phyloP scores from a whole-genome alignment of 1,140 invertebrate genomes.

The Cheumatopsyche charites region DNA sequence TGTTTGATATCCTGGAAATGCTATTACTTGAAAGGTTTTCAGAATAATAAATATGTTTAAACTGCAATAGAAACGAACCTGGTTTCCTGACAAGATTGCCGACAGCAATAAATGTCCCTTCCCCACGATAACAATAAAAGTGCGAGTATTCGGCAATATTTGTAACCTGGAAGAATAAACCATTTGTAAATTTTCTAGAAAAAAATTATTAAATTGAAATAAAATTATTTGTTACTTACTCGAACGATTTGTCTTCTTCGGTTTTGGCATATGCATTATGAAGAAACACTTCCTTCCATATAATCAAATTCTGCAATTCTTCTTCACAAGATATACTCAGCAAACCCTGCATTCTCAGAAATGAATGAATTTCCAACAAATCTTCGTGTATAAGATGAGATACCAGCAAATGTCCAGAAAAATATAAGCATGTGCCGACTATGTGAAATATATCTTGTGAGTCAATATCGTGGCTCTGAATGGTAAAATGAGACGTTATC shows the following conservation, averaged over 20 bases:
- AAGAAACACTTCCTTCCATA: constrained; percentile 76
- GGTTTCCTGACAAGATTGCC: constrained; percentile 70
- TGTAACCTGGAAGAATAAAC: constrained; percentile 7
- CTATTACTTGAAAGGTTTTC: too few relatives aligned
- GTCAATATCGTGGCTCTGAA: constrained; percentile 29
- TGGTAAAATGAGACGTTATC: neutral
- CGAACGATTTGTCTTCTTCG: constrained; percentile 18
- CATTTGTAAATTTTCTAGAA: neutral
- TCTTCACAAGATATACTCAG: constrained; percentile 69
- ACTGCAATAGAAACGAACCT: constrained; percentile 51
- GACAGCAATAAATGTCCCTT: constrained; percentile 73
- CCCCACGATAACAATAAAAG: constrained; percentile 75
- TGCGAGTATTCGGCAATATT: constrained; percentile 1
- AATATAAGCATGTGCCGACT: constrained; percentile 75
- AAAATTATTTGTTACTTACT: constrained; percentile 4
- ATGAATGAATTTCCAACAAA: constrained; percentile 72
- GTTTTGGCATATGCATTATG: constrained; percentile 49
- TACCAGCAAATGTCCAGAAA: constrained; percentile 72
- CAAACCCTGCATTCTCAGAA: constrained; percentile 71
- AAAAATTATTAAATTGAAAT: constrained; percentile 6
- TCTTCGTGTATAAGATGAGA: constrained; percentile 75
- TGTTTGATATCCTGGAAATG: constrained; percentile 51
- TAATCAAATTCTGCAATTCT: constrained; percentile 71
- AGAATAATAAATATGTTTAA: constrained; percentile 31
- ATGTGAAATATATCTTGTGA: constrained; percentile 51